phyloP scores from a whole-genome alignment of 2,888 invertebrate genomes.

The Melolontha melolontha region DNA sequence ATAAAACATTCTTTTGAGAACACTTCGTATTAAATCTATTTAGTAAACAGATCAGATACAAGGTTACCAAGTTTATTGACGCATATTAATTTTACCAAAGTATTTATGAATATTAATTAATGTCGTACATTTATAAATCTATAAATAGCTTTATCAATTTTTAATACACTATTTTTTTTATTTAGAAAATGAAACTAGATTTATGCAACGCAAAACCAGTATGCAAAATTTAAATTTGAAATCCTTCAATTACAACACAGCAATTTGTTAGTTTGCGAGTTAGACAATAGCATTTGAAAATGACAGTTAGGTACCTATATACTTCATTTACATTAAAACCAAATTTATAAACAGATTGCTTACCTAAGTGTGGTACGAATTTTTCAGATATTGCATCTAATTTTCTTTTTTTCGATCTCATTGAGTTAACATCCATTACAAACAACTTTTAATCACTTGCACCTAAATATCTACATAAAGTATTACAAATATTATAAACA shows the following conservation, averaged over 20 bases:
- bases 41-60: slow-evolving; percentile 20
- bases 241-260: too few relatives aligned
- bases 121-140: too few relatives aligned
- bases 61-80: slow-evolving; percentile 35
- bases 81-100: slow-evolving; percentile 12
- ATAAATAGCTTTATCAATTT: too few relatives aligned
- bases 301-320: slow-evolving; percentile 10
- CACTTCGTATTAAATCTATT: slow-evolving; percentile 4
- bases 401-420: slow-evolving; percentile 26
- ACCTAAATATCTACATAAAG: background rate
- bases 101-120: background rate
- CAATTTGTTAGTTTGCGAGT: too few relatives aligned
- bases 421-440: slow-evolving; percentile 13
- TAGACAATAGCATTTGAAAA: slow-evolving; percentile 5
- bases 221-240: too few relatives aligned
- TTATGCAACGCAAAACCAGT: too few relatives aligned
- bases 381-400: slow-evolving; percentile 22
- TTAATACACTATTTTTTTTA: too few relatives aligned
- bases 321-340: slow-evolving; percentile 3
- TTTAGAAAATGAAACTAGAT: too few relatives aligned
- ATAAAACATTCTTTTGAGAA: slow-evolving; percentile 2
- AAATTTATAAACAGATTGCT: slow-evolving; percentile 8
- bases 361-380: slow-evolving; percentile 16
- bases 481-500: background rate
- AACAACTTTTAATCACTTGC: slow-evolving; percentile 7